Evolutionary conservation across 2,888 invertebrate species (phyloP).

Genomic region (Brachyopa scutellaris): DNA sequence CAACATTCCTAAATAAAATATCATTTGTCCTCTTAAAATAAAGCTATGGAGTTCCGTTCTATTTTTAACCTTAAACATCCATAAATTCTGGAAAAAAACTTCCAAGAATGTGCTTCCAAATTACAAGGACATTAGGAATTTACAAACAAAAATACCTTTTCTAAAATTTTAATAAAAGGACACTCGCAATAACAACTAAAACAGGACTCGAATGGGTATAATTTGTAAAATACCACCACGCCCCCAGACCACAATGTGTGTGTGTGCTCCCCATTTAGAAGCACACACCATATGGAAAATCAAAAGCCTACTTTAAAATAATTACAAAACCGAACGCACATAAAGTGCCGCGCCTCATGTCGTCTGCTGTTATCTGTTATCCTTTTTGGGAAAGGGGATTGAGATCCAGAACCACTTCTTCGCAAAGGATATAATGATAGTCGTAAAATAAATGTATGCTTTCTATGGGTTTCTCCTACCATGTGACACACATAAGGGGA

Average conservation of each 20-base stretch:
- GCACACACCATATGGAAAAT: constrained; percentile 51
- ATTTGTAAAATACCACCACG: background rate
- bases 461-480: too few species aligned
- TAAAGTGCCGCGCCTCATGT: constrained; percentile 1
- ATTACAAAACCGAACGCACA: constrained; percentile 53
- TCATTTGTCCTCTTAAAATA: too few species aligned
- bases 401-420: constrained; percentile 21
- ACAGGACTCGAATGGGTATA: constrained; percentile 3
- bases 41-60: too few species aligned
- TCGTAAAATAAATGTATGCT: constrained; percentile 61
- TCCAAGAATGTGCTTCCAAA: background rate
- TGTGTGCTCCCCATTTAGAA: constrained; percentile 1
- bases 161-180: constrained; percentile 46
- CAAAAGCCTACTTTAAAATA: constrained; percentile 66
- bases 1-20: too few species aligned
- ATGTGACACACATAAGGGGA: too few species aligned
- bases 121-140: constrained; percentile 27
- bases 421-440: constrained; percentile 51
- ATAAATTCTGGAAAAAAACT: constrained; percentile 8
- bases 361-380: too few species aligned
- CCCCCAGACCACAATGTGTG: background rate
- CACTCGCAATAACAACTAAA: constrained; percentile 1
- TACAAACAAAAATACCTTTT: constrained; percentile 9
- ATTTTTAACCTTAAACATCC: too few species aligned
- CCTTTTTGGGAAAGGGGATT: constrained; percentile 5